Base-by-base conservation (phyloP, 2,797 vertebrate species). In the Chiroxiphia lanceolata region DNA sequence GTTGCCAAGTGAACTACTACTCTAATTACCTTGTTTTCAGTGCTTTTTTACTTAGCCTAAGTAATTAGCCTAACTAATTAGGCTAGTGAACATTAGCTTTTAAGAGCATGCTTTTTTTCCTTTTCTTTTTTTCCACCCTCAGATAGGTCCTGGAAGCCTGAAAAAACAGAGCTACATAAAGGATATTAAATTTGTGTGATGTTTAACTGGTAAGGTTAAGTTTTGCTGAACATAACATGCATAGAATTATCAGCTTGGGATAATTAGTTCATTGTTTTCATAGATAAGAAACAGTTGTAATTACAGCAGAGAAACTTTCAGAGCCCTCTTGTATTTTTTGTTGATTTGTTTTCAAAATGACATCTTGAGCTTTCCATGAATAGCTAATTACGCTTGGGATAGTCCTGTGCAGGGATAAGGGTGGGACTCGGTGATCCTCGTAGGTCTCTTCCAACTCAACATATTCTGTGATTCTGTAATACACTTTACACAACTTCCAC, bases 121-220 rank as follows among this genome's bases (percentile, higher is more conserved):
- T 48, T 34, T 21, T 4, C 0, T 8, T 13, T 38, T 59, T 60
- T 21, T 1, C 2, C 0, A 4, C 6, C 5, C 10, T 26, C 18
- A 23, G 13, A 5, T 51, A 77, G 22, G 11, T 89, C 11, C 23
- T 72, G 15, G 11, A 17, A 91, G 9, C 23, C 0, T 3, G 38
- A 47, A 74, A 81, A 81, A 68, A 6, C 16, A 71, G 19, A 59
- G 25, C 5, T 34, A n/a, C 17, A 20, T 80, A 76, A 85, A 82
- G 9, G 13, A 15, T 72, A 33, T 19, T 47, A 12, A 38, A 68
- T 79, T 64, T 82, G 6, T 59, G 25, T 79, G 21, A 67, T 33
- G 13, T 54, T 38, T 70, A 63, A 25, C 21, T 74, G 20, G 40
- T 42, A 88, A 51, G 26, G 13, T 7, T 93, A 47, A 44, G 5